A percentile compares a stretch with the other conserved stretches of the same genome.
Evolutionary conservation across 2,888 invertebrate genomes (phyloP).

Genomic region (Listrodromus nycthemerus): DNA sequence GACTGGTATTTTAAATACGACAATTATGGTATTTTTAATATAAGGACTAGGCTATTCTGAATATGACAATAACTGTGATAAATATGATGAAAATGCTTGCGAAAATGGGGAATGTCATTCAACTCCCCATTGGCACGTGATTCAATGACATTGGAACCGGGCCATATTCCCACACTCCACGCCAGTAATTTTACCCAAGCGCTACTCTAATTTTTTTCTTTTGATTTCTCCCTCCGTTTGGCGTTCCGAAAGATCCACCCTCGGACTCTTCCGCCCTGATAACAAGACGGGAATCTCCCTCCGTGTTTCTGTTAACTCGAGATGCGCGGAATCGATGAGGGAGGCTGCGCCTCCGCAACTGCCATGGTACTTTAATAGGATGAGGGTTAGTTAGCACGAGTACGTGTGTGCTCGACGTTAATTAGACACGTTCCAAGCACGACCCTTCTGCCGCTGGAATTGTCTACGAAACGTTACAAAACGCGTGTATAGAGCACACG

Average conservation of each 20-base stretch:
- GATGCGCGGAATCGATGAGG: constrained; percentile 52
- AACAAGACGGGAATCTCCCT: constrained; percentile 55
- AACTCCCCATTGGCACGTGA: too few relatives aligned
- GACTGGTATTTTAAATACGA: too few relatives aligned
- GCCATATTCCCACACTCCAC: too few relatives aligned
- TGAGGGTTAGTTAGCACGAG: constrained; percentile 68
- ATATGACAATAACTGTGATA: too few relatives aligned
- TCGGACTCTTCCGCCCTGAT: not conserved
- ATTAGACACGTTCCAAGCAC: constrained; percentile 69
- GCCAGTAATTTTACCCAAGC: too few relatives aligned
- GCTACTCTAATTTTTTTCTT: too few relatives aligned
- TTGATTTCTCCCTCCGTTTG: too few relatives aligned
- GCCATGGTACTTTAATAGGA: constrained; percentile 51
- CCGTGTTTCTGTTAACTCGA: constrained; percentile 62
- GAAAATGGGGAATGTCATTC: too few relatives aligned
- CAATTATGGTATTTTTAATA: too few relatives aligned
- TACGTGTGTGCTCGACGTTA: constrained; percentile 68
- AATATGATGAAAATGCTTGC: too few relatives aligned
- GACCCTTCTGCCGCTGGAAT: constrained; percentile 37
- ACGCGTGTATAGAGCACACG: constrained; percentile 29
- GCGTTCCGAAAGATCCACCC: not conserved
- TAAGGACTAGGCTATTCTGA: too few relatives aligned
- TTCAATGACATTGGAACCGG: too few relatives aligned
- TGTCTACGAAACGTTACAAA: constrained; percentile 38
- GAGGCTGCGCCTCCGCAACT: constrained; percentile 28